Evolutionary conservation across 2,797 vertebrate genomes (phyloP).

Genomic region (Poeciliopsis paucimaculata): DNA sequence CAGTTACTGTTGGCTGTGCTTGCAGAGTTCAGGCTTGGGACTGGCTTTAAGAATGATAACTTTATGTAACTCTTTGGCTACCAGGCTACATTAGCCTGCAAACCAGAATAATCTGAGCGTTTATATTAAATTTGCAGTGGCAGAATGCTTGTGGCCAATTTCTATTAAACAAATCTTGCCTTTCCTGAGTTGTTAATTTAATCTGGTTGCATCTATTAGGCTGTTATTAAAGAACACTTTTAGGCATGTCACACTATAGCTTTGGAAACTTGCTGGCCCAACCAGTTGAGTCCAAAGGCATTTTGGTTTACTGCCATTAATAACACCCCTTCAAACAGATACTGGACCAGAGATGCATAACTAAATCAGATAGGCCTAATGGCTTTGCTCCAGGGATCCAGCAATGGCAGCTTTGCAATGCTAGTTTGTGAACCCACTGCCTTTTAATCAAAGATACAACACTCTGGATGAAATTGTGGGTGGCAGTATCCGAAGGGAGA

Average conservation of each 20-base stretch:
- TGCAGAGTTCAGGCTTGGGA: background rate
- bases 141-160: background rate
- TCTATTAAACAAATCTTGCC: background rate
- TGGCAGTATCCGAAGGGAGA: background rate
- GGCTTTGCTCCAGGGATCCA: slow-evolving; percentile 4
- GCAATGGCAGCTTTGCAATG: background rate
- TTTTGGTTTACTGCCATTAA: background rate
- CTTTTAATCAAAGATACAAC: background rate
- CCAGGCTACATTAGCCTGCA: background rate
- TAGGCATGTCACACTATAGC: slow-evolving; percentile 10
- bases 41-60: background rate
- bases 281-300: slow-evolving; percentile 3
- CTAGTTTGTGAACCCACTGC: background rate
- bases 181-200: background rate
- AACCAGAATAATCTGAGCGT: background rate
- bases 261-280: slow-evolving; percentile 1
- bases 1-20: background rate
- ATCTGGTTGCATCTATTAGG: background rate
- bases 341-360: slow-evolving; percentile 2
- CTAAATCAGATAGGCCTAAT: slow-evolving; percentile 5
- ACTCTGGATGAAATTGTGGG: background rate
- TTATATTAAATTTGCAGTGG: background rate
- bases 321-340: slow-evolving; percentile 6
- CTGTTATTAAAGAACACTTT: slow-evolving; percentile 7
- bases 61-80: background rate